Conservation (phyloP, 1,140 invertebrate genomes). For the Drosophila equinoxialis region DNA sequence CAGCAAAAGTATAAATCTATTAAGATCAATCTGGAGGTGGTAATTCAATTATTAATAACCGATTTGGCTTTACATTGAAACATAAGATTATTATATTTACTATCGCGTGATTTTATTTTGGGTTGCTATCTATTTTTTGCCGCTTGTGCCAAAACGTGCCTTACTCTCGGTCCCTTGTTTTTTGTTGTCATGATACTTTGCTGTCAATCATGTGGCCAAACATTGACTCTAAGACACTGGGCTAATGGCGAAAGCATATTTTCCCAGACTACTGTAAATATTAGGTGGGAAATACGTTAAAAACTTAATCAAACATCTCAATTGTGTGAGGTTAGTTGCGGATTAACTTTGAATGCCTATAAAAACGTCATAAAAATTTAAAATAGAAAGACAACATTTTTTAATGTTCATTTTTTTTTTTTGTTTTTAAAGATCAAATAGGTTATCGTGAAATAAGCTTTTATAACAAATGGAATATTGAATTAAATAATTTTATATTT, state of each 20-base stretch:
- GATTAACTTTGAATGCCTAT: constrained; percentile 5
- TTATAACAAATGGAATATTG: constrained; percentile 7
- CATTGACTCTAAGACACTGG: constrained; percentile 23
- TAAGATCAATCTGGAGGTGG: constrained; percentile 18
- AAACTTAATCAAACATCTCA: constrained; percentile 26
- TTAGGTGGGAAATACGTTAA: constrained; percentile 17
- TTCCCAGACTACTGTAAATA: constrained; percentile 26
- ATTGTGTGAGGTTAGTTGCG: constrained; percentile 34
- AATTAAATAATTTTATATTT: neutral
- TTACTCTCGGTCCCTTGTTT: neutral
- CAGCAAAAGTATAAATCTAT: neutral
- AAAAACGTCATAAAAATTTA: neutral
- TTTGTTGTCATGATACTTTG: neutral
- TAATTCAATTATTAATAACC: constrained; percentile 49
- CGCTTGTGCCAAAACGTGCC: constrained; percentile 39
- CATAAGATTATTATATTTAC: neutral
- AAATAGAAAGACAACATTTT: neutral
- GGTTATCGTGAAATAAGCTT: constrained; percentile 39
- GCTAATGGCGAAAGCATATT: constrained; percentile 36
- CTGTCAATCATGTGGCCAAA: constrained; percentile 43
- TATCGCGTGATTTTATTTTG: neutral
- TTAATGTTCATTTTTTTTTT: neutral
- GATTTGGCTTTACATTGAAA: constrained; percentile 5
- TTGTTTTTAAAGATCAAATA: constrained; percentile 16
- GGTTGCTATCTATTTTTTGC: too few species aligned